These are phyloP conservation scores for Eubasilissa splendida DNA, from an alignment of 2,888 invertebrate genomes.

Conservation along the genomic window DNA sequence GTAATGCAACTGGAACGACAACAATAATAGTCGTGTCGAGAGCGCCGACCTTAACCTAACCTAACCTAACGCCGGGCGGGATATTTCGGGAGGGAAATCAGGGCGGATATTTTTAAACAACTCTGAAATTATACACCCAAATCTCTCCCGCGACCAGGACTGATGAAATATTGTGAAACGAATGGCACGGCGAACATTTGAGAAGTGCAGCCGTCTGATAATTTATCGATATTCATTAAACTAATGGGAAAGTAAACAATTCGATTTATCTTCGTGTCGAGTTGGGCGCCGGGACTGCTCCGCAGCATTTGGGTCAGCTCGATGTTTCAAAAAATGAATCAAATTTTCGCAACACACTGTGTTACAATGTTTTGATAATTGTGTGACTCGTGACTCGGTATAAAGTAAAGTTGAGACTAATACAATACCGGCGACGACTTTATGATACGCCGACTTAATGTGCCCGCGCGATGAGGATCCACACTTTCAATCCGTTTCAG, in stretches of 20 bases:
- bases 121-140: background rate
- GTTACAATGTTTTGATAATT: too few relatives aligned
- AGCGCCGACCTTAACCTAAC: too few relatives aligned
- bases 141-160: background rate
- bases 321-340: too few relatives aligned
- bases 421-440: too few relatives aligned
- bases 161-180: background rate
- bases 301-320: too few relatives aligned
- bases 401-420: too few relatives aligned
- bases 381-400: too few relatives aligned
- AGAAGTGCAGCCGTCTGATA: background rate
- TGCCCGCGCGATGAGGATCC: too few relatives aligned
- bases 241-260: background rate
- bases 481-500: too few relatives aligned
- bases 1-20: background rate
- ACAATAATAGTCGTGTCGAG: background rate
- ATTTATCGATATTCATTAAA: background rate
- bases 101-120: background rate
- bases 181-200: background rate
- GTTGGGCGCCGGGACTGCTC: too few relatives aligned
- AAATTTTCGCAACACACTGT: too few relatives aligned
- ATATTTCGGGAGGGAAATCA: background rate
- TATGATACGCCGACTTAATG: too few relatives aligned
- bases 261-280: background rate
- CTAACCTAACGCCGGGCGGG: background rate